Conservation (phyloP, 2,888 invertebrate genomes). For the Iselma pallidipennis region DNA sequence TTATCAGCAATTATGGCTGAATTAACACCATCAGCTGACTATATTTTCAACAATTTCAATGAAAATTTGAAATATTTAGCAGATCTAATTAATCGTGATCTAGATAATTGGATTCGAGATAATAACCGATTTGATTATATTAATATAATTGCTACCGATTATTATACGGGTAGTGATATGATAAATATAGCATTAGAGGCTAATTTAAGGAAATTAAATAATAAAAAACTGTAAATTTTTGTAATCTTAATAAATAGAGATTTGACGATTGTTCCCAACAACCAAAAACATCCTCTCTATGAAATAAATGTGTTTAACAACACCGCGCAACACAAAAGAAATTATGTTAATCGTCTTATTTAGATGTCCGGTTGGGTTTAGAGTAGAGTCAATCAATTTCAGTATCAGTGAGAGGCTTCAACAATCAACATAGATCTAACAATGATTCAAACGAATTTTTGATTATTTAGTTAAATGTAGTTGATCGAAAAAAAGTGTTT, state of each 20-base stretch:
- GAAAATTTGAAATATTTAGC: slow-evolving; percentile 63
- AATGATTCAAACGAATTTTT: background rate
- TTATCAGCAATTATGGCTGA: slow-evolving; percentile 68
- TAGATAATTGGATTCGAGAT: slow-evolving; percentile 64
- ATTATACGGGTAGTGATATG: slow-evolving; percentile 67
- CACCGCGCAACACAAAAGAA: slow-evolving; percentile 12
- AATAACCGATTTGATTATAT: slow-evolving; percentile 61
- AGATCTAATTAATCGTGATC: slow-evolving; percentile 65
- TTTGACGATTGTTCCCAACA: background rate
- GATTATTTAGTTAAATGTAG: background rate
- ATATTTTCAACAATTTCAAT: slow-evolving; percentile 58
- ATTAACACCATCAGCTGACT: slow-evolving; percentile 63
- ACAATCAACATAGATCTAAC: background rate
- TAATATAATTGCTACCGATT: slow-evolving; percentile 70
- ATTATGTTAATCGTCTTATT: slow-evolving; percentile 21
- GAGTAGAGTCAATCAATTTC: slow-evolving; percentile 15
- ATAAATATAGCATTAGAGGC: slow-evolving; percentile 62
- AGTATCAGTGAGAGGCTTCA: slow-evolving; percentile 3
- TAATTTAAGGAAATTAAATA: slow-evolving; percentile 22
- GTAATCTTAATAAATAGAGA: background rate
- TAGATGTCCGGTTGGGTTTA: slow-evolving; percentile 20
- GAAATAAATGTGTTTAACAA: slow-evolving; percentile 1
- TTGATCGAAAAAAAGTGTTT: background rate
- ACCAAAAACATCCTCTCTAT: background rate
- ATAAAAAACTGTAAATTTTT: slow-evolving; percentile 1